Percentiles rank a stretch among this genome's conserved stretches.
phyloP scores from a whole-genome alignment of 2,113 vertebrate species.

The Cyanoramphus novaezelandiae region DNA sequence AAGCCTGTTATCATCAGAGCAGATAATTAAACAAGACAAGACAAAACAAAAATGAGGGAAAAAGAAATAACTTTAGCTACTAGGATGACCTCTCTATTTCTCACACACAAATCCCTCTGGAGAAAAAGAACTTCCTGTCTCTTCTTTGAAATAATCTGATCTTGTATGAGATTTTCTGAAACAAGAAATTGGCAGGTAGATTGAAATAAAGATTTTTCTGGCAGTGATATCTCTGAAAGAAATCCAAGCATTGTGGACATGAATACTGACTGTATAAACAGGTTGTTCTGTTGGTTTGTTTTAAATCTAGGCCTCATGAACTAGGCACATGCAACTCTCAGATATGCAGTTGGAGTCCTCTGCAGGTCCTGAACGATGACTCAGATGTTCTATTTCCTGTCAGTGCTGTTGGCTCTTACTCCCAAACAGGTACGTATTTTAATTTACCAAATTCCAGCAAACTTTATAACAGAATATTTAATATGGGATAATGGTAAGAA shows the following conservation, averaged over 20 bases:
- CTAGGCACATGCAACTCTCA: slow-evolving; percentile 77
- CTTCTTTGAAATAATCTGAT: not conserved
- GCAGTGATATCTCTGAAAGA: not conserved
- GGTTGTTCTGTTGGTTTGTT: not conserved
- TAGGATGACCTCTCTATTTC: not conserved
- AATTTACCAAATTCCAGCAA: not conserved
- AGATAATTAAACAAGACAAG: not conserved
- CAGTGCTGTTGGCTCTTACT: slow-evolving; percentile 73
- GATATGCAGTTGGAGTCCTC: slow-evolving; percentile 85
- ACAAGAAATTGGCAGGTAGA: not conserved
- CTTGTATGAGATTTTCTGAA: not conserved
- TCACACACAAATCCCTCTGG: not conserved
- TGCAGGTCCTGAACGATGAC: slow-evolving; percentile 83
- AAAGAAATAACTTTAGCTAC: not conserved
- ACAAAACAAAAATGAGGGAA: not conserved
- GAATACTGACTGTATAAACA: not conserved
- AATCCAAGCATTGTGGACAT: not conserved
- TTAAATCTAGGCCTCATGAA: slow-evolving; percentile 76
- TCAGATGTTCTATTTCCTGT: slow-evolving; percentile 88
- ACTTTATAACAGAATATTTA: not conserved
- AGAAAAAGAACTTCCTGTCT: not conserved
- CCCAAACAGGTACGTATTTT: slow-evolving; percentile 79
- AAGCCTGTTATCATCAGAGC: not conserved
- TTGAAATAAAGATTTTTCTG: not conserved
- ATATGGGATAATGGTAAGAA: not conserved